Conservation (phyloP, 2,113 vertebrate species). For the Heterotis niloticus region DNA sequence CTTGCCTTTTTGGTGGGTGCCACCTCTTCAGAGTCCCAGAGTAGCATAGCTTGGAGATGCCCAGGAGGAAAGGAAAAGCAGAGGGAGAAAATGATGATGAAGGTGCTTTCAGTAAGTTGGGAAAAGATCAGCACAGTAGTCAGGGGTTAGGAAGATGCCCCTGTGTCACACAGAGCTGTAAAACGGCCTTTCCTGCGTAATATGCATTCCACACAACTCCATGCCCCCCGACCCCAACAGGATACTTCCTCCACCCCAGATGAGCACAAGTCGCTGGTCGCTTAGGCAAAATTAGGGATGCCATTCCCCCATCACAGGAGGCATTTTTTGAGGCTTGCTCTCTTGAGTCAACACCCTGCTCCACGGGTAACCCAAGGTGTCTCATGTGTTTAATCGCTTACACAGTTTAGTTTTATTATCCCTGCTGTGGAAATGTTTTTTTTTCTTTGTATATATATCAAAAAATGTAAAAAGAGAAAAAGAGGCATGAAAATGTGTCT, state of each 20-base stretch:
- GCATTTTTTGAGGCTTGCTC: neutral
- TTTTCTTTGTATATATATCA: neutral
- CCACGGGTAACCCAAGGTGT: neutral
- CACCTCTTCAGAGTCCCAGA: neutral
- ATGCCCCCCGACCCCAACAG: neutral
- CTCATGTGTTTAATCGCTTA: neutral
- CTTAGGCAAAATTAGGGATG: constrained; percentile 15
- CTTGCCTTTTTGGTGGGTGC: neutral
- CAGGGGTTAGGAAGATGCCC: neutral
- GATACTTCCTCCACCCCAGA: neutral
- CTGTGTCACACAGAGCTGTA: neutral
- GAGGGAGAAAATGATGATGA: neutral
- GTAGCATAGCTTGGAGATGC: neutral
- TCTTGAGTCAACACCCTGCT: neutral
- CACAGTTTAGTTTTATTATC: neutral
- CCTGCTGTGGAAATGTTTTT: neutral
- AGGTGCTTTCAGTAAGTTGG: neutral
- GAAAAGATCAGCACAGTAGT: neutral
- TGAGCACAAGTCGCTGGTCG: neutral
- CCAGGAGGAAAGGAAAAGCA: neutral
- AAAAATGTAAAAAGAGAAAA: constrained; percentile 24
- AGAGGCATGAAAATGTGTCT: neutral
- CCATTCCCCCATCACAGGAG: neutral
- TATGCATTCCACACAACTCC: constrained; percentile 2
- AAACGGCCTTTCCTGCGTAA: neutral